Conservation (phyloP, 2,113 vertebrate species). For the Caranx melampygus region DNA sequence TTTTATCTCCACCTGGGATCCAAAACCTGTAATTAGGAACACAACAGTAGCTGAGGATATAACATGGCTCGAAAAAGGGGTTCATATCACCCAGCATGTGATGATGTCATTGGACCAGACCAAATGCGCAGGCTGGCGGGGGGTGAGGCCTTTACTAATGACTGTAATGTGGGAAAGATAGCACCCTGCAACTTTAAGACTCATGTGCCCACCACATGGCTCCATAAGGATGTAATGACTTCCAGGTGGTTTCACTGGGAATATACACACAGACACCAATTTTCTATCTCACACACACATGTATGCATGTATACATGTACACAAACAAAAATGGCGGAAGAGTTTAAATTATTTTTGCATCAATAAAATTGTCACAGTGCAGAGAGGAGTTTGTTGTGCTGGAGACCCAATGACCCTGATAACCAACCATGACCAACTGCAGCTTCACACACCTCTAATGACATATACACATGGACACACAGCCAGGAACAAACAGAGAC, state of each 20-base stretch:
- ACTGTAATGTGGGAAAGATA: constrained; percentile 66
- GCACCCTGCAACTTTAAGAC: constrained; percentile 71
- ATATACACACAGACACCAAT: constrained; percentile 8
- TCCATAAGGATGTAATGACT: constrained; percentile 69
- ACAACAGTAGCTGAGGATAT: neutral
- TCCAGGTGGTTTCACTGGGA: constrained; percentile 64
- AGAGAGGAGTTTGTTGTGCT: neutral
- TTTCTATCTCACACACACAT: neutral
- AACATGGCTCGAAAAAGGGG: neutral
- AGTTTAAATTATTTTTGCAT: neutral
- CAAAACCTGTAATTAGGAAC: neutral
- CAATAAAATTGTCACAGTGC: neutral
- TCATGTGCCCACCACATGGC: constrained; percentile 65
- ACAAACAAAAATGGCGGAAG: neutral
- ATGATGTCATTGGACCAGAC: constrained; percentile 60
- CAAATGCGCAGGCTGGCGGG: constrained; percentile 23
- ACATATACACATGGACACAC: constrained; percentile 24
- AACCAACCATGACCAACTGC: constrained; percentile 13
- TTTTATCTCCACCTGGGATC: neutral
- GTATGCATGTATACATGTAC: constrained; percentile 2
- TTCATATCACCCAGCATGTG: constrained; percentile 7
- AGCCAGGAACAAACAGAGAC: neutral
- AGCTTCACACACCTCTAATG: constrained; percentile 11
- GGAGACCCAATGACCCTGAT: neutral
- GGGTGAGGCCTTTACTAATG: constrained; percentile 60